Evolutionary conservation across 37 sponge, comb jelly and placozoan species (phyloP), one percentile per base, ranked within the genome.

Genomic region (Amphimedon queenslandica): DNA sequence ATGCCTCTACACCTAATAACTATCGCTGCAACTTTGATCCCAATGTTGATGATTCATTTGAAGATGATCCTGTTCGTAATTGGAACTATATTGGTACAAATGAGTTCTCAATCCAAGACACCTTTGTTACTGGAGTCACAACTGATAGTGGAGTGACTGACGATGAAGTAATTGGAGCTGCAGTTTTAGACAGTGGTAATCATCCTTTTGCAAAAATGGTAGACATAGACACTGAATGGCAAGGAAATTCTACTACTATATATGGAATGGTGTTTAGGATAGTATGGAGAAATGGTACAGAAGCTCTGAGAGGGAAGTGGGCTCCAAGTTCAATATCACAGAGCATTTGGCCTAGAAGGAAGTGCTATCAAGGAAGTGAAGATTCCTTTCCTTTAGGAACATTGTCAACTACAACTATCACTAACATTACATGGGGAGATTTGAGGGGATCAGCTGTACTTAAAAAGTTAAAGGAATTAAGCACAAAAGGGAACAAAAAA

Each of bases 261-360:
- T 79, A 79, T 63, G 80, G 80, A 20, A 38, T 79, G 55, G 58
- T 41, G 27, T 79, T 79, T 79, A 72, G 80, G 6, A 16, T 79
- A 3, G 27, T 13, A 16, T 25, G 27, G 27, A n/a, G 5, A 11
- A 5, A 60, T 11, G 5, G 24, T n/a, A 11, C 34, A 63, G 3
- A 60, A 3, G n/a, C 72, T 40, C 70, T 79, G 24, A 30, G 31
- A 25, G 80, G 80, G 21, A 42, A 70, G 30, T 79, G 80, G 80
- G 28, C 65, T 5, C 64, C 34, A 71, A 41, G 8, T 27, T 40
- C 70, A 41, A 70, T 79, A 43, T 69, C 65, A 42, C 80, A 79
- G n/a, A 29, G 60, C 31, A 13, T 79, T 5, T 79, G 80, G 80
- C 24, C 33, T 31, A 20, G 64, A 18, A 20, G 38, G 1, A 70